A percentile compares a stretch with the other conserved stretches of the same genome.
These are phyloP conservation scores for Trigoniulus corallinus DNA, from an alignment of 1,140 invertebrate species.

Conservation along the genomic window DNA sequence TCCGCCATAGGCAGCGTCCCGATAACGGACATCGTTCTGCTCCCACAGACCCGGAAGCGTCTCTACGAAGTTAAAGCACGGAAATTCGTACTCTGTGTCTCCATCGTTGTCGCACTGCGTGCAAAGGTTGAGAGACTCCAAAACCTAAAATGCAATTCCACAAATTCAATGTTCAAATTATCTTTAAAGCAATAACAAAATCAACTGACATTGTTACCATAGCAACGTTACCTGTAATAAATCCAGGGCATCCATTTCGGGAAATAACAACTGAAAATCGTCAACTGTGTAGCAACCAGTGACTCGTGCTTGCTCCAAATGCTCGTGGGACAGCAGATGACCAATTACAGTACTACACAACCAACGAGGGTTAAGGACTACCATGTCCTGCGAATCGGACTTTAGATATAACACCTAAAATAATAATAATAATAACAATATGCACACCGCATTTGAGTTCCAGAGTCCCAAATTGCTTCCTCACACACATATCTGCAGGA, in stretches of 20 bases:
- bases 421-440: conserved; percentile 9
- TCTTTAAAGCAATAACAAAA: conserved; percentile 2
- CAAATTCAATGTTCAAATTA: conserved; percentile 3
- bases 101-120: conserved; percentile 55
- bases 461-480: too few relatives aligned
- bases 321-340: conserved; percentile 47
- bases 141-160: conserved; percentile 22
- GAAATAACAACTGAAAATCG: conserved; percentile 57
- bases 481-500: too few relatives aligned
- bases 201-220: neutral
- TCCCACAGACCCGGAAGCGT: conserved; percentile 56
- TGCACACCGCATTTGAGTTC: neutral
- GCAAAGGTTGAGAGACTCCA: conserved; percentile 53
- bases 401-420: conserved; percentile 33
- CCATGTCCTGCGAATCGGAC: conserved; percentile 38
- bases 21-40: conserved; percentile 37
- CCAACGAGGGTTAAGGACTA: conserved; percentile 57
- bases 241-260: conserved; percentile 52
- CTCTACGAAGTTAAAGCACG: conserved; percentile 56
- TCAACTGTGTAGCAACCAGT: conserved; percentile 60
- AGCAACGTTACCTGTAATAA: conserved; percentile 31
- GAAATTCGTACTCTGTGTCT: conserved; percentile 61
- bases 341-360: conserved; percentile 51
- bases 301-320: conserved; percentile 41
- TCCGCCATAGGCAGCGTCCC: conserved; percentile 44